A percentile compares a stretch with the other conserved stretches of the same genome.
Evolutionary conservation across 2,888 invertebrate species (phyloP).

Genomic region (Athripsodes cinereus): DNA sequence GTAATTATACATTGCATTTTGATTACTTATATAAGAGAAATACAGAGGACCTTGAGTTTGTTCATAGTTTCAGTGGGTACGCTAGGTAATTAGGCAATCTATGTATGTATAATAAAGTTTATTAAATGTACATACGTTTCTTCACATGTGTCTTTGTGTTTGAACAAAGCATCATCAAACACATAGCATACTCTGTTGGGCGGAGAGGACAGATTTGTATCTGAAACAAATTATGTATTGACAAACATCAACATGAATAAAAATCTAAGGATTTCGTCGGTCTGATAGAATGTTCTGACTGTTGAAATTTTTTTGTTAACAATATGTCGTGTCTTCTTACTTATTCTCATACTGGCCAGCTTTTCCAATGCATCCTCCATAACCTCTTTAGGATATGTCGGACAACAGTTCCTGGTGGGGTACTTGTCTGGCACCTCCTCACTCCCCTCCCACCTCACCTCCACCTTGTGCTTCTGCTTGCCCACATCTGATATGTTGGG

Average conservation of each 20-base stretch:
- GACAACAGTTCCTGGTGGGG: conserved; percentile 69
- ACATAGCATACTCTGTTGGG: conserved; percentile 64
- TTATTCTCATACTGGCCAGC: conserved; percentile 53
- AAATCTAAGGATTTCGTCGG: no score
- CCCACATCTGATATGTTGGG: conserved; percentile 42
- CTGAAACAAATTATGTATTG: conserved; percentile 39
- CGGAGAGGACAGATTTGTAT: conserved; percentile 51
- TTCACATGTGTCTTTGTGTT: conserved; percentile 65
- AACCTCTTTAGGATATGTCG: conserved; percentile 50
- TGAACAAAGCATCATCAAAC: conserved; percentile 72
- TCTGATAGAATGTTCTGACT: no score
- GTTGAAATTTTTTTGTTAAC: no score
- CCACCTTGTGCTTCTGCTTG: conserved; percentile 40
- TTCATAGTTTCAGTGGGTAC: no score
- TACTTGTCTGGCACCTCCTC: conserved; percentile 57
- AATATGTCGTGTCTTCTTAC: conserved; percentile 36
- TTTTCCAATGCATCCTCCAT: conserved; percentile 44
- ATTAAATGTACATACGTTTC: conserved; percentile 43
- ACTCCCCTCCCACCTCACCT: conserved; percentile 54
- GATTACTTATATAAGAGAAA: no score
- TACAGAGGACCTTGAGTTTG: no score
- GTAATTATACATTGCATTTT: no score
- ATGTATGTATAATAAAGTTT: no score
- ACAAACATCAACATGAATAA: no score
- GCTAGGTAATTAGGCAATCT: no score